A percentile compares a stretch with the other conserved stretches of the same genome.
phyloP scores from a whole-genome alignment of 2,888 invertebrate species.

The Pandemis heparana region DNA sequence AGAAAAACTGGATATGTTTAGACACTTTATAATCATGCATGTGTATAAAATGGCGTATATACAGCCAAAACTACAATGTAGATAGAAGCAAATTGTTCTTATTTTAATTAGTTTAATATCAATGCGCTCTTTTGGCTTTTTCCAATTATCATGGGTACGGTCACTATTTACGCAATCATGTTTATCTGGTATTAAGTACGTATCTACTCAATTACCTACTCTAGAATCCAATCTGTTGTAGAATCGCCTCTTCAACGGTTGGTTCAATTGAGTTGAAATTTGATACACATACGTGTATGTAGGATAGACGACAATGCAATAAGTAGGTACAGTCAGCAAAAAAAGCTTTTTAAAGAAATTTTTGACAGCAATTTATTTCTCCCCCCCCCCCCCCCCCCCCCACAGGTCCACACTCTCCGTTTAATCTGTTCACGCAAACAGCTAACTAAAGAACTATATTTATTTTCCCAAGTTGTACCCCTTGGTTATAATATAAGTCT shows the following conservation, averaged over 20 bases:
- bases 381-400: too few relatives aligned
- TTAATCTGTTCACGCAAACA: too few relatives aligned
- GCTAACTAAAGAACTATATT: too few relatives aligned
- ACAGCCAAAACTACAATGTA: conserved; percentile 1
- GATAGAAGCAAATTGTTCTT: background rate
- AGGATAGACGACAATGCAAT: too few relatives aligned
- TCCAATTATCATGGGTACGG: background rate
- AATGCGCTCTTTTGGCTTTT: background rate
- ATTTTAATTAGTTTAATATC: background rate
- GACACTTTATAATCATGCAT: conserved; percentile 34
- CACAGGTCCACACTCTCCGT: too few relatives aligned
- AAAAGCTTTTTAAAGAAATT: too few relatives aligned
- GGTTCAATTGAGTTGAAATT: too few relatives aligned
- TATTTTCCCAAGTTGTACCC: too few relatives aligned
- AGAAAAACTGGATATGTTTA: conserved; percentile 35
- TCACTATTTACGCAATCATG: background rate
- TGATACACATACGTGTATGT: too few relatives aligned
- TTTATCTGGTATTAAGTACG: background rate
- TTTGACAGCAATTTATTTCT: too few relatives aligned
- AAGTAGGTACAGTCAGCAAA: too few relatives aligned
- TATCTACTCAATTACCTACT: background rate
- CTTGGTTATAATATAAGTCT: too few relatives aligned
- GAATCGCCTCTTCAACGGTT: background rate
- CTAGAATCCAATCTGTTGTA: background rate
- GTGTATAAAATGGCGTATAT: conserved; percentile 28